Percentiles rank a stretch among this genome's conserved stretches.
Evolutionary conservation across 2,888 invertebrate species (phyloP).

Genomic region (Pogonocherus hispidulus): DNA sequence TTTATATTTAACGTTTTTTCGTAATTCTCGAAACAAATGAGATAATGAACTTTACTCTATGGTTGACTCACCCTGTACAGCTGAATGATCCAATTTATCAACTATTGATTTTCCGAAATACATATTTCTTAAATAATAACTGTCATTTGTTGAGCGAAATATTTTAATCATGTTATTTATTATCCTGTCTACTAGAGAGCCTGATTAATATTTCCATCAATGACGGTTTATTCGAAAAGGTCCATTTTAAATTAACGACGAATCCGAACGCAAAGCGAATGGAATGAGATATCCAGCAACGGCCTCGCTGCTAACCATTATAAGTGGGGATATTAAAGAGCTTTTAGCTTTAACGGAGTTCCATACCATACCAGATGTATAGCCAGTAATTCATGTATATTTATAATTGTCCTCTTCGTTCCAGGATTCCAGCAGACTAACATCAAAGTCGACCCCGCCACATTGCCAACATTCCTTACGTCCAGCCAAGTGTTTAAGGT

Average conservation of each 20-base stretch:
- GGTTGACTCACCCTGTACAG: no score
- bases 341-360: slow-evolving; percentile 25
- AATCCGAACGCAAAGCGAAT: slow-evolving; percentile 13
- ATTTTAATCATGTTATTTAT: no score
- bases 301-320: slow-evolving; percentile 19
- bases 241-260: slow-evolving; percentile 16
- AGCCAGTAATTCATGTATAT: slow-evolving; percentile 35
- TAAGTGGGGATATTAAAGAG: slow-evolving; percentile 35
- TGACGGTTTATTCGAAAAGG: not conserved
- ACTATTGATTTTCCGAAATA: no score
- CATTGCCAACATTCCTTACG: slow-evolving; percentile 67
- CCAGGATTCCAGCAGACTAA: slow-evolving; percentile 62
- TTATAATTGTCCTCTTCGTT: slow-evolving; percentile 47
- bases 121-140: no score
- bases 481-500: slow-evolving; percentile 71
- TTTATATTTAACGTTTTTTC: no score
- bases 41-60: no score
- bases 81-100: no score
- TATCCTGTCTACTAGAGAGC: not conserved
- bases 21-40: no score
- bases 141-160: no score
- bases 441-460: slow-evolving; percentile 64
- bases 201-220: not conserved
- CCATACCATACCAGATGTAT: slow-evolving; percentile 27
- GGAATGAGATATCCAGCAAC: slow-evolving; percentile 29